Percentiles rank a stretch among this genome's conserved stretches.
Conservation (phyloP, 2,113 vertebrate species). For the Circaetus cinerascens region DNA sequence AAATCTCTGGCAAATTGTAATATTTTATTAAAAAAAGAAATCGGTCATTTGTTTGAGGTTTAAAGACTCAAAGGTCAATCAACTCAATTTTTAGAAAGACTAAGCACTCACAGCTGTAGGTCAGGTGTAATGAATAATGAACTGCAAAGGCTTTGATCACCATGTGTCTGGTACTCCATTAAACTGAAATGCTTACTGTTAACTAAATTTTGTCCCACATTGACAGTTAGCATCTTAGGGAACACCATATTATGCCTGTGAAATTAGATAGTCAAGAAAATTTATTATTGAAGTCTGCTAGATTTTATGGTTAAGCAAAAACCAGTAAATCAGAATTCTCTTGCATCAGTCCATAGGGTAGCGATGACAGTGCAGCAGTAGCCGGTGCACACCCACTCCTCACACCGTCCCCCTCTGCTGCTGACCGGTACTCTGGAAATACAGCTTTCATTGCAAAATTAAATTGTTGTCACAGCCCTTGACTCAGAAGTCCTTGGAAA, state of each 20-base stretch:
- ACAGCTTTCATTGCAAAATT: not conserved
- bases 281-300: not conserved
- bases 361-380: not conserved
- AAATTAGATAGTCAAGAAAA: not conserved
- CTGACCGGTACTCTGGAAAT: not conserved
- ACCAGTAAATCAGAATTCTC: not conserved
- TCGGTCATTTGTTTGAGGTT: not conserved
- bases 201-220: not conserved
- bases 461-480: not conserved
- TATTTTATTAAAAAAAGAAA: not conserved
- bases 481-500: not conserved
- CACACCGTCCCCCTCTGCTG: not conserved
- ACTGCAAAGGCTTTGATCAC: not conserved
- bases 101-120: not conserved
- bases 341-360: not conserved
- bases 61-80: not conserved
- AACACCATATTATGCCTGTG: not conserved
- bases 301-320: not conserved
- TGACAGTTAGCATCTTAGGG: not conserved
- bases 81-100: not conserved
- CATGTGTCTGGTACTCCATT: not conserved
- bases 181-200: not conserved
- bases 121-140: not conserved
- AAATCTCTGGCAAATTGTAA: not conserved
- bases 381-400: not conserved